Conservation (phyloP, 2,888 invertebrate species). For the Aplocera efformata region DNA sequence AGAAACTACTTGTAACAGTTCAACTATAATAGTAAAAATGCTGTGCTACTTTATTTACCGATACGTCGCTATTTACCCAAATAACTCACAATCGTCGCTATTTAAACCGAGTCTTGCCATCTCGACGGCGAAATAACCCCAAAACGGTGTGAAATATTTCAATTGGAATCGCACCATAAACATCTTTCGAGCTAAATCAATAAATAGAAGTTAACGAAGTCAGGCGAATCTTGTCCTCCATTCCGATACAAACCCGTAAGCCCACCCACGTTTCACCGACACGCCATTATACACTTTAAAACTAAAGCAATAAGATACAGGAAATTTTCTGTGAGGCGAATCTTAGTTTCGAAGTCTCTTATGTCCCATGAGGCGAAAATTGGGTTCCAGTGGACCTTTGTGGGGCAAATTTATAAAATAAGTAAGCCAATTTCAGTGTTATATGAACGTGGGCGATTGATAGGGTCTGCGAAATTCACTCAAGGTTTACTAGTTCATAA, state of each 20-base stretch:
- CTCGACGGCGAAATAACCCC: constrained; percentile 10
- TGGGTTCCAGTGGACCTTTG: constrained; percentile 30
- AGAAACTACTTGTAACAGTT: too few relatives aligned
- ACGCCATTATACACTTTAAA: constrained; percentile 12
- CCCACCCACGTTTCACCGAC: background rate
- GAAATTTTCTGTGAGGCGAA: constrained; percentile 1
- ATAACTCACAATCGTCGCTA: too few relatives aligned
- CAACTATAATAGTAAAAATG: too few relatives aligned
- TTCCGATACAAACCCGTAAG: constrained; percentile 12
- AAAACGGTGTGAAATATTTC: constrained; percentile 26
- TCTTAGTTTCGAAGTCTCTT: constrained; percentile 17
- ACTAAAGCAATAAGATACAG: background rate
- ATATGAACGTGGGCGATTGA: constrained; percentile 27
- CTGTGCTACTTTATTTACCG: too few relatives aligned
- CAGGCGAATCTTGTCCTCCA: constrained; percentile 30
- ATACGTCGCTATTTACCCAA: too few relatives aligned
- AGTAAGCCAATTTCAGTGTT: constrained; percentile 31
- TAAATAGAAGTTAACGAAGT: constrained; percentile 33
- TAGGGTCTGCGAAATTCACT: constrained; percentile 20
- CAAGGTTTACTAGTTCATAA: constrained; percentile 2
- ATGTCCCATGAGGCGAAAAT: constrained; percentile 33
- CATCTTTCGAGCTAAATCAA: constrained; percentile 30
- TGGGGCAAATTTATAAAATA: constrained; percentile 33
- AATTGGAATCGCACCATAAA: constrained; percentile 29
- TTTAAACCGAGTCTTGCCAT: too few relatives aligned